Base-by-base conservation (phyloP, 2,113 vertebrate genomes). In the Symphodus melops region DNA sequence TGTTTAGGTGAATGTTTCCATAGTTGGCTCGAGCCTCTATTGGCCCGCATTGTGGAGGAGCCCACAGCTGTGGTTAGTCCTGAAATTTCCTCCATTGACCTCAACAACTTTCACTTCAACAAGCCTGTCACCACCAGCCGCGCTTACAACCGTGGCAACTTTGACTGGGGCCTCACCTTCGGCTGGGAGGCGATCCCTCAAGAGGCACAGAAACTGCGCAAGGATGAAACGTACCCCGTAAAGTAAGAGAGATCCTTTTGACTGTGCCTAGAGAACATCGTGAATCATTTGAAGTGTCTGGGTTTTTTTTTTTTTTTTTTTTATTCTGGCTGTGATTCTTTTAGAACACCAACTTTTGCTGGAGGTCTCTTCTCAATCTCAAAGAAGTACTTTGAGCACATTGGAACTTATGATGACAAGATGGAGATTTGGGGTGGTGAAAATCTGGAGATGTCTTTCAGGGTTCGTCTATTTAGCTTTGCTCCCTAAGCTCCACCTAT, bases 391-490 rank as follows among this genome's bases (percentile, higher is more conserved):
- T 99, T 99, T 63, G 96, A 99, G 80, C 94, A 97, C 92, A 97
- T 99, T 0, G 98, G 98, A 60, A 96, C 97, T 42, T 99, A 99
- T 0, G 98, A 99, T 0, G 96, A 97, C 77, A 95, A 98, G 93
- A 99, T 99, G 98, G 98, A 99, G 94, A 99, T 99, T 71, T 99
- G 98, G 98, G 97, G 98, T 7, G 98, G 98, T 0, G 98, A 99
- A 92, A 99, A 98, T n/a, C 94, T 98, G 68, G 98, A 99, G 87
- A 99, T 99, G 98, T 99, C 98, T 4, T 98, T 99, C 90, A 95
- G 98, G 96, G 98, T 99, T 72, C 92, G 95, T 91, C 10, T 42
- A 9, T 53, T 63, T 33, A 20, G 44, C 9, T 57, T 0, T 0
- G 8, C n/a, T 54, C 4, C 8, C 12, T 9, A 20, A 19, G 10